A percentile compares a stretch with the other conserved stretches of the same genome.
Conservation (phyloP, 2,888 invertebrate species). For the Leistus spinibarbis region DNA sequence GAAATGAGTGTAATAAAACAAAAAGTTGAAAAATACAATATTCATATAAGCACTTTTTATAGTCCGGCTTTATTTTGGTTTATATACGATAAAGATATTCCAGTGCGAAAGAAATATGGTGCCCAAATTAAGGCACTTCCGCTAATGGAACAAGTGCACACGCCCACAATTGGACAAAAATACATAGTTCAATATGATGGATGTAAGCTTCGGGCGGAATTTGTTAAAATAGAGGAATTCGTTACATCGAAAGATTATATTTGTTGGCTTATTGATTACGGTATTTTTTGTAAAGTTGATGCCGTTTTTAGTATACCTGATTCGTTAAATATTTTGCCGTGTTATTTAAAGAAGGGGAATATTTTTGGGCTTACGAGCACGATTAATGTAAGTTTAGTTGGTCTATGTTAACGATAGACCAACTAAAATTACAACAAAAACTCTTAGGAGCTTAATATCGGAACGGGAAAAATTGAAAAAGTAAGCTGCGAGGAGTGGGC, state of each 20-base stretch:
- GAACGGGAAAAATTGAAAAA: neutral
- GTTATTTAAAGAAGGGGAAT: slow-evolving; percentile 46
- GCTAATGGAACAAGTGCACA: neutral
- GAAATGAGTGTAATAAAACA: neutral
- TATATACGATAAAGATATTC: slow-evolving; percentile 14
- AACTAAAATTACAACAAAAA: neutral
- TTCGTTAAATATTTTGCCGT: slow-evolving; percentile 40
- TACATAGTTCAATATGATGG: slow-evolving; percentile 1
- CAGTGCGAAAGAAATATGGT: neutral
- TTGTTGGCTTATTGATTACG: slow-evolving; percentile 50
- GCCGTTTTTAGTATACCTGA: slow-evolving; percentile 45
- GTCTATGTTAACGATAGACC: neutral
- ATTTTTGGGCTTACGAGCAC: slow-evolving; percentile 47
- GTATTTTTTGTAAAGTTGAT: slow-evolving; percentile 41
- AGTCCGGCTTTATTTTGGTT: slow-evolving; percentile 17
- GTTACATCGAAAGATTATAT: slow-evolving; percentile 37
- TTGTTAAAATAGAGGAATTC: neutral
- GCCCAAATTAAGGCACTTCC: neutral
- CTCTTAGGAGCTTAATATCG: neutral
- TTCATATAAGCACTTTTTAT: neutral
- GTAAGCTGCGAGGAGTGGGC: neutral
- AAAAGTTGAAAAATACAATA: neutral
- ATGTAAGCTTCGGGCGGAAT: slow-evolving; percentile 9
- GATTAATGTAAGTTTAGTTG: slow-evolving; percentile 45
- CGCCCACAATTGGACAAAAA: neutral